These are phyloP conservation scores for Peromyscus melanophrys DNA, from an alignment of 2,797 vertebrate genomes.

Conservation along the genomic window DNA sequence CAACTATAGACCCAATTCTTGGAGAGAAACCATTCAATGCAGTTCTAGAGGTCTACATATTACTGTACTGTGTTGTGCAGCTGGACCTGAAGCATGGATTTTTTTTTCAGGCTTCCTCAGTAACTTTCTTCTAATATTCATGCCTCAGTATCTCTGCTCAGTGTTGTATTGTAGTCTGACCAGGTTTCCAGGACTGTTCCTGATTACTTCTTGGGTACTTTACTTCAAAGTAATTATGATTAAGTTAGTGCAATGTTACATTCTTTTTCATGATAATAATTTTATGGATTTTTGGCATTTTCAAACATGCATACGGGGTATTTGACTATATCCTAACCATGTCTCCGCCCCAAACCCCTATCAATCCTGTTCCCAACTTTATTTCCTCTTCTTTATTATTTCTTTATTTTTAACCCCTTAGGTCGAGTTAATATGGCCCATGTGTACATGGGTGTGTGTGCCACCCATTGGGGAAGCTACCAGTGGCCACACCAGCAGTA, in stretches of 20 bases:
- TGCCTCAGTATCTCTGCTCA: background rate
- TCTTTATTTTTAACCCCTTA: background rate
- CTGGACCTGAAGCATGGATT: background rate
- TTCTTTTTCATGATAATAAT: background rate
- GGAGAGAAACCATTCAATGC: background rate
- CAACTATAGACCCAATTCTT: background rate
- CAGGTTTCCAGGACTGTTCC: fast-evolving
- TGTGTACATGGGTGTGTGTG: too few species aligned
- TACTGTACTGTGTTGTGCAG: background rate
- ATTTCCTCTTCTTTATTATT: background rate
- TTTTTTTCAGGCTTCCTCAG: background rate
- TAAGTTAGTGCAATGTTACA: background rate
- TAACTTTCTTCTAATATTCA: background rate
- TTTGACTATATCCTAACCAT: background rate
- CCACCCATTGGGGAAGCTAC: too few species aligned
- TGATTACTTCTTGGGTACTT: background rate
- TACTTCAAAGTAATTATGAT: background rate
- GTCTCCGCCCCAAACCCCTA: fast-evolving
- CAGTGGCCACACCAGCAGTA: background rate
- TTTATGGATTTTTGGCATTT: background rate
- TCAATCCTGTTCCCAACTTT: background rate
- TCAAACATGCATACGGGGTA: background rate
- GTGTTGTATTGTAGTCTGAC: fast-evolving
- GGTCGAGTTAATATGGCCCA: background rate
- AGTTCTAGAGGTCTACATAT: background rate